These are phyloP conservation scores for Asbolus verrucosus DNA, from an alignment of 1,140 invertebrate species.

Conservation along the genomic window DNA sequence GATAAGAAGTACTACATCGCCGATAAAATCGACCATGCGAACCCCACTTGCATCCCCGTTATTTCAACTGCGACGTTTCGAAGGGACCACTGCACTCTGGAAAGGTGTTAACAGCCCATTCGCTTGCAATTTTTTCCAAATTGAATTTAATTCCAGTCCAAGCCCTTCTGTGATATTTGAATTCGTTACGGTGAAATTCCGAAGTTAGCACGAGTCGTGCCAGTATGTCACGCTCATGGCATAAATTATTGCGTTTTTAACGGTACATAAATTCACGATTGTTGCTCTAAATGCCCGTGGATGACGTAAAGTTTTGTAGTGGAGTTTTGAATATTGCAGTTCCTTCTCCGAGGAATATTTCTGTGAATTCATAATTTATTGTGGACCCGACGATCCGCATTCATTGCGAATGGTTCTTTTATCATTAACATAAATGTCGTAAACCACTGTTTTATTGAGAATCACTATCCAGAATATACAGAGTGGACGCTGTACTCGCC, in stretches of 20 bases:
- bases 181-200: conserved; percentile 20
- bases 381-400: too few species aligned
- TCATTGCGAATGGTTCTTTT: too few species aligned
- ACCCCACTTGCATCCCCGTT: conserved; percentile 8
- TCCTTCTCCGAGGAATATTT: neutral
- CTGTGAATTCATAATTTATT: neutral
- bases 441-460: too few species aligned
- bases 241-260: conserved; percentile 38
- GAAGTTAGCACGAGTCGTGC: too few species aligned
- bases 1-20: conserved; percentile 40
- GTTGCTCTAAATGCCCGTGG: conserved; percentile 28
- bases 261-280: conserved; percentile 37
- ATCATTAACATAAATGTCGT: too few species aligned
- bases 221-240: conserved; percentile 13
- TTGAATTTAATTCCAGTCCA: too few species aligned
- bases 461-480: too few species aligned
- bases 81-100: neutral
- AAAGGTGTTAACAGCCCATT: too few species aligned
- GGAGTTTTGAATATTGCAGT: conserved; percentile 20
- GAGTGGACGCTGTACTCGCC: too few species aligned
- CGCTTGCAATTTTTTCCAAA: neutral
- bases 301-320: conserved; percentile 19
- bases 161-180: conserved; percentile 14
- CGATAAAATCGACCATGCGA: conserved; percentile 20
- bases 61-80: conserved; percentile 7